Evolutionary conservation across 2,888 invertebrate species (phyloP).

Genomic region (Zygaena filipendulae): DNA sequence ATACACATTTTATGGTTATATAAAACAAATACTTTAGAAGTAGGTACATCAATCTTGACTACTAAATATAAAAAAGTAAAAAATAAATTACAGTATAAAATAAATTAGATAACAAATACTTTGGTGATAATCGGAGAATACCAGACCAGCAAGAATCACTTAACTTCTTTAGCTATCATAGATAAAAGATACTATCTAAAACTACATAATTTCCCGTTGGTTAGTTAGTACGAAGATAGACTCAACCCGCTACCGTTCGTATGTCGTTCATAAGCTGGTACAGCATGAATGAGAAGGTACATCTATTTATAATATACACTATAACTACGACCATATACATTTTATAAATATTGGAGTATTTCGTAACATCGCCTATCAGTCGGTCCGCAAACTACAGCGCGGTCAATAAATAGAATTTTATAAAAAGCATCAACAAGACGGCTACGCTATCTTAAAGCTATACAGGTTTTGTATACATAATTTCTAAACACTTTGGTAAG

Average conservation of each 20-base stretch:
- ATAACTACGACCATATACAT: constrained; percentile 48
- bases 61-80: constrained; percentile 5
- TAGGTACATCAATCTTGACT: too few species aligned
- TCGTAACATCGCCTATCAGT: constrained; percentile 58
- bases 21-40: too few species aligned
- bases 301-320: constrained; percentile 20
- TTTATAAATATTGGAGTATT: constrained; percentile 58
- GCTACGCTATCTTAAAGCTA: constrained; percentile 65
- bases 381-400: constrained; percentile 54
- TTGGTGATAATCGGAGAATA: too few species aligned
- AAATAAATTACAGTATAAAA: constrained; percentile 5
- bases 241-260: constrained; percentile 54
- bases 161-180: too few species aligned
- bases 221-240: too few species aligned
- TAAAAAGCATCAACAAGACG: constrained; percentile 67
- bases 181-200: too few species aligned
- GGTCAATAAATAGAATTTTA: constrained; percentile 64
- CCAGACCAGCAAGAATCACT: too few species aligned
- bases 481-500: constrained; percentile 60
- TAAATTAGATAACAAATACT: constrained; percentile 2
- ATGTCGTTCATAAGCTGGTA: constrained; percentile 47
- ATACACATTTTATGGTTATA: too few species aligned
- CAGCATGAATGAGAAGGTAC: too few species aligned
- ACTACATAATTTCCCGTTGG: too few species aligned
- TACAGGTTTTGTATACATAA: constrained; percentile 65